Conservation (phyloP, 2,113 vertebrate species). For the Paradisaea rubra region DNA sequence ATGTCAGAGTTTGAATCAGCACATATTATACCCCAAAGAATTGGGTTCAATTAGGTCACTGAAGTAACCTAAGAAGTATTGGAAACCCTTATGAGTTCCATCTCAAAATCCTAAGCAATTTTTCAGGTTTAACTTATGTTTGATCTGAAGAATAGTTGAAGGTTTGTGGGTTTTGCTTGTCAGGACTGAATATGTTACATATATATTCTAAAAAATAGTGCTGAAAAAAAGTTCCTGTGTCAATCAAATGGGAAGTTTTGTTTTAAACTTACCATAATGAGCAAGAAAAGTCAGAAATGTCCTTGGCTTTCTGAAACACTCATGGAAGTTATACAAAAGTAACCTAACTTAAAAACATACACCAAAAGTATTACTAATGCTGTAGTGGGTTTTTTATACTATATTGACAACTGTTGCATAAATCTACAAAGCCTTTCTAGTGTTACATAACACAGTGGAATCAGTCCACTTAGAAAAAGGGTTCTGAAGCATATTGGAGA, state of each 20-base stretch:
- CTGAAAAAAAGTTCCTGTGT: background rate
- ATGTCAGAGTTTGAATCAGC: background rate
- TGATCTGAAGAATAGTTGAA: background rate
- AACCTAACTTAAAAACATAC: background rate
- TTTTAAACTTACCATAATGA: background rate
- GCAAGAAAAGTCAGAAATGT: background rate
- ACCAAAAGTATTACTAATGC: background rate
- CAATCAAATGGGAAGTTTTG: background rate
- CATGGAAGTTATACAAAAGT: background rate
- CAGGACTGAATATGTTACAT: background rate
- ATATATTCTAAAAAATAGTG: background rate
- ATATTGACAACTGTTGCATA: background rate
- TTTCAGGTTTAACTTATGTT: background rate
- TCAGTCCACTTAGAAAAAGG: background rate
- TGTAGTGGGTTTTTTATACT: background rate
- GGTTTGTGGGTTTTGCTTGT: background rate
- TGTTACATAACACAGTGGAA: background rate
- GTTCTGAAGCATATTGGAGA: background rate
- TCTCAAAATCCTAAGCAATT: background rate
- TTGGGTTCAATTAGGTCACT: background rate
- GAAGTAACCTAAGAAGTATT: background rate
- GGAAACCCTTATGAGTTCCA: accelerated
- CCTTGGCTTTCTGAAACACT: background rate
- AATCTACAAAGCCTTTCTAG: background rate
- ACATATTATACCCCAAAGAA: background rate